phyloP scores from a whole-genome alignment of 2,888 invertebrate species.

The Caenorhabditis afra region DNA sequence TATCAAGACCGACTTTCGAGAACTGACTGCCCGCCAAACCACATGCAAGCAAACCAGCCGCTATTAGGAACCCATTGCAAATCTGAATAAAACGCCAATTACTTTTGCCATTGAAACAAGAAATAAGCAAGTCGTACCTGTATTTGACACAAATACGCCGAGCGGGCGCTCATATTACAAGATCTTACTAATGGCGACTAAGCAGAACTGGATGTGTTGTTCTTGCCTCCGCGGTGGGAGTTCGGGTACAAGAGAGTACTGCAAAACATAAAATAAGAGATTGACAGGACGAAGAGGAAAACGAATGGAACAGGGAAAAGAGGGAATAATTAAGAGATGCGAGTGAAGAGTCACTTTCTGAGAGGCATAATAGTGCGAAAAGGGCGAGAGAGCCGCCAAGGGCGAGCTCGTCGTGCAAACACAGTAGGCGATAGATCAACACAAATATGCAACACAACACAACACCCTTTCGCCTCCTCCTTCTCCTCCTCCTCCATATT shows the following conservation, averaged over 20 bases:
- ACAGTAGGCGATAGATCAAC: conserved; percentile 55
- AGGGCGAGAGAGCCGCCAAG: conserved; percentile 49
- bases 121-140: conserved; percentile 61
- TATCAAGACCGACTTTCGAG: conserved; percentile 76
- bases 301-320: no score
- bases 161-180: conserved; percentile 70
- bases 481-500: conserved; percentile 35
- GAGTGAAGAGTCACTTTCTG: conserved; percentile 29
- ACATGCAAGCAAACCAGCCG: conserved; percentile 74
- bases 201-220: conserved; percentile 37
- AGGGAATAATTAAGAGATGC: conserved; percentile 34
- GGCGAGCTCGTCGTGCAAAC: conserved; percentile 53
- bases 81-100: conserved; percentile 56
- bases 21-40: conserved; percentile 79
- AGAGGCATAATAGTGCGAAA: conserved; percentile 43
- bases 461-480: conserved; percentile 6
- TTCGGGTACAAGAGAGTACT: conserved; percentile 1
- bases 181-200: conserved; percentile 29
- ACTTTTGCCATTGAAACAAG: not conserved
- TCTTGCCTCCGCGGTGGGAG: conserved; percentile 16
- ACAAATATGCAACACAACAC: conserved; percentile 53
- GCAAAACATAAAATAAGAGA: not conserved
- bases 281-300: no score
- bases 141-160: conserved; percentile 74
- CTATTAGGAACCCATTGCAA: conserved; percentile 77